phyloP scores from a whole-genome alignment of 2,113 vertebrate genomes.

The Dicerorhinus sumatrensis region DNA sequence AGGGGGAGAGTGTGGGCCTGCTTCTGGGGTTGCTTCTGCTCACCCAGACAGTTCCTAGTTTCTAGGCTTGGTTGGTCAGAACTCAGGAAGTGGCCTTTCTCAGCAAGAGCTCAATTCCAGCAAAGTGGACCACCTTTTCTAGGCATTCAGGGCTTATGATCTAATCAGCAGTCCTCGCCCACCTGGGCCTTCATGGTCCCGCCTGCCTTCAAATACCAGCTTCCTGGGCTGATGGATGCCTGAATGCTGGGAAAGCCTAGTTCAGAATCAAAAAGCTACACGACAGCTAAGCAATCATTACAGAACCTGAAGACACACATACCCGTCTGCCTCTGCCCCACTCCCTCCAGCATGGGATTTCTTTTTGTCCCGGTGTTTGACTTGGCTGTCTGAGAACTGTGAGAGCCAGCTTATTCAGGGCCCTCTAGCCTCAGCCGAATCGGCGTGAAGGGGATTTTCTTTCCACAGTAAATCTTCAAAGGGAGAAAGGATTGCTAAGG shows the following conservation, averaged over 20 bases:
- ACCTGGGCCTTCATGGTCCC: neutral
- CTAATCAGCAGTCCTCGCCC: neutral
- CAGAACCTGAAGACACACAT: neutral
- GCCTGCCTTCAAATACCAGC: neutral
- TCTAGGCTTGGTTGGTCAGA: neutral
- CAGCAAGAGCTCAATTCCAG: neutral
- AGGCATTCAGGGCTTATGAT: neutral
- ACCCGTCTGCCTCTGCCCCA: neutral
- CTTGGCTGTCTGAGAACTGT: slow-evolving; percentile 18
- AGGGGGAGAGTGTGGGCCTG: neutral
- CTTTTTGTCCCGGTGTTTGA: neutral
- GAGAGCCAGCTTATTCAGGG: neutral
- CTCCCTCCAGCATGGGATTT: neutral
- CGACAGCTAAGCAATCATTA: neutral
- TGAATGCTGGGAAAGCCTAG: neutral
- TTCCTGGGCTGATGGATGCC: neutral
- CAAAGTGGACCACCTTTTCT: neutral
- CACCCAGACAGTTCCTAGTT: neutral
- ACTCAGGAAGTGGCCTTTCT: slow-evolving; percentile 8
- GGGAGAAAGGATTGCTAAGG: slow-evolving; percentile 45
- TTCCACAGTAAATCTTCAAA: slow-evolving; percentile 72
- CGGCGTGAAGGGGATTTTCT: slow-evolving; percentile 52
- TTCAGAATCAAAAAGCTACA: neutral
- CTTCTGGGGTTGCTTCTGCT: neutral
- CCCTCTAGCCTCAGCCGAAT: slow-evolving; percentile 39